A percentile compares a stretch with the other conserved stretches of the same genome.
Conservation (phyloP, 2,113 vertebrate species). For the Pardalotus punctatus region DNA sequence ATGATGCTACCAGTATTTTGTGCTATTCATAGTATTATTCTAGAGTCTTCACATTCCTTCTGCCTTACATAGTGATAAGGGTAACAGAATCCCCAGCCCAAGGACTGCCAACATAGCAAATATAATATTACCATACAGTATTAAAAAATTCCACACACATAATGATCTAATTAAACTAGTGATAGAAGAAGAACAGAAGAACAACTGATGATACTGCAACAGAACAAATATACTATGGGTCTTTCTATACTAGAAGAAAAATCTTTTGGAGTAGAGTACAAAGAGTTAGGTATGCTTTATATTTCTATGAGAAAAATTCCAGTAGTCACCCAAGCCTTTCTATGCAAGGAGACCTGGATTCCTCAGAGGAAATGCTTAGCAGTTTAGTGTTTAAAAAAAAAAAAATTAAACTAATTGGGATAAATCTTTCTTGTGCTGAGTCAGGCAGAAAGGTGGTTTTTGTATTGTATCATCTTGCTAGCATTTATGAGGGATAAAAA, state of each 20-base stretch:
- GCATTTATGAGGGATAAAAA: background rate
- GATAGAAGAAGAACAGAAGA: background rate
- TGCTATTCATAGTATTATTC: background rate
- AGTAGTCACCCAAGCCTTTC: background rate
- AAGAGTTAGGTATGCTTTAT: background rate
- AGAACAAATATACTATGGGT: background rate
- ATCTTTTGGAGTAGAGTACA: background rate
- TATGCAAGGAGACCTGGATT: background rate
- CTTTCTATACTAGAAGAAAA: background rate
- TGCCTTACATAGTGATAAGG: background rate
- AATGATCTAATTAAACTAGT: background rate
- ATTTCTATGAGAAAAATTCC: background rate
- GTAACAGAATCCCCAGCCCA: background rate
- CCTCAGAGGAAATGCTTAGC: background rate
- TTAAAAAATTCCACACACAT: slow-evolving; percentile 3
- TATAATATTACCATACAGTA: background rate
- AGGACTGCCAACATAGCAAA: background rate
- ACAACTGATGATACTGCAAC: background rate
- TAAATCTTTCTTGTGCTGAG: background rate
- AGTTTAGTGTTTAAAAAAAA: background rate
- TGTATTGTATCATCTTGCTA: background rate
- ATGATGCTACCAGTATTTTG: background rate
- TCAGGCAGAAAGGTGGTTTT: background rate
- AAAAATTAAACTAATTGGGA: background rate
- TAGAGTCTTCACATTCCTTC: background rate